Base-by-base conservation (phyloP, 2,113 vertebrate species). In the Strix aluco region DNA sequence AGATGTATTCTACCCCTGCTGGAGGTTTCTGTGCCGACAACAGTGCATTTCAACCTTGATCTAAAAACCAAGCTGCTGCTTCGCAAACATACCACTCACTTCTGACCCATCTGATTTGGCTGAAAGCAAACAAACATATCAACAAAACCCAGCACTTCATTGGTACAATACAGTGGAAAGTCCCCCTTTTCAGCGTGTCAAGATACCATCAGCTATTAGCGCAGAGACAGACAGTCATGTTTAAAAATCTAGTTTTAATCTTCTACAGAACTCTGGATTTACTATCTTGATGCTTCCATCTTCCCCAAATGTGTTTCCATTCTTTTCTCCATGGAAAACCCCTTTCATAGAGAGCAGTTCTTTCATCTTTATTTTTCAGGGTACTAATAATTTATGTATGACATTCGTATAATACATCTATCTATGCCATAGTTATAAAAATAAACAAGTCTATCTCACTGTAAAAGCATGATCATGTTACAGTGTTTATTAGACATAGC, bases 241-340 rank as follows among this genome's bases (percentile, higher is more conserved):
- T 92, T 91, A 74, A 88, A 95, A 92, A 92, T n/a, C n/a, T 42
- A 58, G 47, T 82, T 94, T 92, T 86, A 72, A 62, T 80, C 65
- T 84, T 65, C 69, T 80, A 22, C 29, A 73, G 40, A 83, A 70
- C 84, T 73, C 70, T 47, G 13, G 54, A 87, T 72, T 40, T 63
- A 81, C 21, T 75, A 2, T 69, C 81, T 88, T 40, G 16, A 82
- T 74, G 38, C 21, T 69, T 71, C 18, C 3, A 5, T 73, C 74
- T 94, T 90, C 70, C 85, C 25, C 26, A 73, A 38, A 80, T 4
- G 3, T 51, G 57, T 72, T 65, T 89, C 78, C 66, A 27, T 40
- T 92, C 52, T 75, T 75, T 91, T 69, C 40, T 65, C 32, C 36
- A 27, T 18, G 58, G 81, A 91, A 93, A 95, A 34, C 3, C 67